phyloP scores from a whole-genome alignment of 1,140 invertebrate genomes.

The Pseudomyrmex concolor region DNA sequence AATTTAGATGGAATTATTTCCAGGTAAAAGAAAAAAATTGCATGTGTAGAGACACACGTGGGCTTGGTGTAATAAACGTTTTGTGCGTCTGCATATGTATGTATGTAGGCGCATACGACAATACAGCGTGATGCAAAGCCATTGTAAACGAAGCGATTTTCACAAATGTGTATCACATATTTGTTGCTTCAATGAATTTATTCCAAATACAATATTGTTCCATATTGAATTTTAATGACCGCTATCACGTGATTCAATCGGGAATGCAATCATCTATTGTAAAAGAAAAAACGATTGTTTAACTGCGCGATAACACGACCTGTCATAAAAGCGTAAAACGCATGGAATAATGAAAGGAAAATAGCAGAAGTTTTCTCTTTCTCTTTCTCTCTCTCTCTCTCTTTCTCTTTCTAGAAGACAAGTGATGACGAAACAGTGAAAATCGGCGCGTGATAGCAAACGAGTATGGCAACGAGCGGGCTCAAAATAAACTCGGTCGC shows the following conservation, averaged over 20 bases:
- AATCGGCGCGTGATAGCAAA: conserved; percentile 16
- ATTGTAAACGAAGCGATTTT: not conserved
- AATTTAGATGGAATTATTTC: too few species aligned
- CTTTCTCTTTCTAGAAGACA: not conserved
- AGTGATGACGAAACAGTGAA: not conserved
- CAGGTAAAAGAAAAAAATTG: too few species aligned
- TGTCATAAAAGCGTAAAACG: not conserved
- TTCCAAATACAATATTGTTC: not conserved
- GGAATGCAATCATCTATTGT: not conserved
- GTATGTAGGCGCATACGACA: too few species aligned
- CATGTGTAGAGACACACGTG: too few species aligned
- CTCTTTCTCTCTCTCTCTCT: too few species aligned
- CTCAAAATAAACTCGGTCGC: conserved; percentile 52
- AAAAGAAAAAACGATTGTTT: not conserved
- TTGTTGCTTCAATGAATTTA: not conserved
- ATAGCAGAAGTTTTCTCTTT: not conserved
- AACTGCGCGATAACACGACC: not conserved
- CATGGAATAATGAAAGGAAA: not conserved
- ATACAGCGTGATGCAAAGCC: not conserved
- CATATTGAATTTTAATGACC: not conserved
- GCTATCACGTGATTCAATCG: not conserved
- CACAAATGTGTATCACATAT: not conserved
- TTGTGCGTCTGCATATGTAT: too few species aligned
- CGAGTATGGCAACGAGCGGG: not conserved
- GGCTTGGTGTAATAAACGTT: too few species aligned